A percentile compares a stretch with the other conserved stretches of the same genome.
These are phyloP conservation scores for Metopolophium dirhodum DNA, from an alignment of 1,140 invertebrate genomes.

Conservation along the genomic window DNA sequence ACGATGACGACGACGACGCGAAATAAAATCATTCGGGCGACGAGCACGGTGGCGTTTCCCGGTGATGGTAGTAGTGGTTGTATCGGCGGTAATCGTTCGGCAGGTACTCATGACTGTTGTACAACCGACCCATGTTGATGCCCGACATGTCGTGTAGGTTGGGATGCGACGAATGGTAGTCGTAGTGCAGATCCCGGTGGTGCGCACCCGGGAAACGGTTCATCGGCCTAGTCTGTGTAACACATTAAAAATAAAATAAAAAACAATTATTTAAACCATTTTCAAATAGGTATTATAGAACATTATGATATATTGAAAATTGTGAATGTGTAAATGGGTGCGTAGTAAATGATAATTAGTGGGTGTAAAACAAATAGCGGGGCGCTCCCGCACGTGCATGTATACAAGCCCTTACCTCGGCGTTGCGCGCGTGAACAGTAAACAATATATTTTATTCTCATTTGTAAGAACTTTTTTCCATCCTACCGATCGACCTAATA, in stretches of 20 bases:
- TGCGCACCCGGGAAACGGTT: constrained; percentile 15
- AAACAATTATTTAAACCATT: background rate
- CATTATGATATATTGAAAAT: background rate
- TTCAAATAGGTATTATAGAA: rapidly evolving
- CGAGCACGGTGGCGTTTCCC: constrained; percentile 35
- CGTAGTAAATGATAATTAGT: too few species aligned
- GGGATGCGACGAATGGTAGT: constrained; percentile 49
- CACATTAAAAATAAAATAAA: background rate
- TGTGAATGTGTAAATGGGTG: too few species aligned
- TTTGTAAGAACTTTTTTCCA: too few species aligned
- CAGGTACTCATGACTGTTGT: constrained; percentile 50
- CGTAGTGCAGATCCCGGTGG: constrained; percentile 19
- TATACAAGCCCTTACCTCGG: too few species aligned
- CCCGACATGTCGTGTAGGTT: constrained; percentile 41
- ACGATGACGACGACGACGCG: background rate
- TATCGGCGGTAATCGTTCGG: constrained; percentile 12
- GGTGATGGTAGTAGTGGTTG: constrained; percentile 22
- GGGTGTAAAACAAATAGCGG: too few species aligned
- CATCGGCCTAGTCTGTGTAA: constrained; percentile 41
- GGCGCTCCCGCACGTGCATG: too few species aligned
- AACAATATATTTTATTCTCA: too few species aligned
- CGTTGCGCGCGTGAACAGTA: too few species aligned
- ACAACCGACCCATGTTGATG: constrained; percentile 46
- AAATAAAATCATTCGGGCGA: constrained; percentile 22
- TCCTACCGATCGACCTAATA: too few species aligned